These are phyloP conservation scores for Rhaphigaster nebulosa DNA, from an alignment of 2,888 invertebrate genomes.

Conservation along the genomic window DNA sequence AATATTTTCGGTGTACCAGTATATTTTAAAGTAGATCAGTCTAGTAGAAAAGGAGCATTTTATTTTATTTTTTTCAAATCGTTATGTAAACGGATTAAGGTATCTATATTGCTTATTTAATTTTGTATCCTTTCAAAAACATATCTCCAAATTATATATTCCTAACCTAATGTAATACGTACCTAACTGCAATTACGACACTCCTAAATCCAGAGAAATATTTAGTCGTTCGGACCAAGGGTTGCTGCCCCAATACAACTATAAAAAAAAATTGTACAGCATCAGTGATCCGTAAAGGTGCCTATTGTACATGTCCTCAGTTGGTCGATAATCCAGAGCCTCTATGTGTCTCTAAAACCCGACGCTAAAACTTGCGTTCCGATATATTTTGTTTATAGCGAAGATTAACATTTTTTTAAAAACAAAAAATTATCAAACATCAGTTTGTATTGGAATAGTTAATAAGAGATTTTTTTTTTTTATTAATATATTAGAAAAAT, in stretches of 20 bases:
- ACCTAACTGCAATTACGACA: not conserved
- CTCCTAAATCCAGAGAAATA: not conserved
- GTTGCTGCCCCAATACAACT: not conserved
- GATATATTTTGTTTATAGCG: not conserved
- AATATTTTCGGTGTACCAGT: no score
- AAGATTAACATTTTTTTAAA: no score
- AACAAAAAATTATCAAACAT: no score
- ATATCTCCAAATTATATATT: not conserved
- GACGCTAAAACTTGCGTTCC: not conserved
- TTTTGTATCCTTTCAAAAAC: no score
- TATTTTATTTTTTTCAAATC: no score
- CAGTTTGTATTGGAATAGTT: no score
- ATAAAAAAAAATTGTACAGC: not conserved
- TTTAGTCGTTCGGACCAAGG: not conserved
- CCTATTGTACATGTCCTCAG: not conserved
- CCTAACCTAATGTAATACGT: not conserved
- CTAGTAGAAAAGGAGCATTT: no score
- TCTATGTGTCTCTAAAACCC: not conserved
- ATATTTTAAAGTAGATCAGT: no score
- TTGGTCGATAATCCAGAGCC: not conserved
- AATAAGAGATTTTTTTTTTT: no score
- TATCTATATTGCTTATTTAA: no score
- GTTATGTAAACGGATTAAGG: no score
- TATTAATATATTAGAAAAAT: no score
- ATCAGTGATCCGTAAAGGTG: conserved; percentile 11